Conservation (phyloP, 1,140 invertebrate genomes). For the Cydia pomonella region DNA sequence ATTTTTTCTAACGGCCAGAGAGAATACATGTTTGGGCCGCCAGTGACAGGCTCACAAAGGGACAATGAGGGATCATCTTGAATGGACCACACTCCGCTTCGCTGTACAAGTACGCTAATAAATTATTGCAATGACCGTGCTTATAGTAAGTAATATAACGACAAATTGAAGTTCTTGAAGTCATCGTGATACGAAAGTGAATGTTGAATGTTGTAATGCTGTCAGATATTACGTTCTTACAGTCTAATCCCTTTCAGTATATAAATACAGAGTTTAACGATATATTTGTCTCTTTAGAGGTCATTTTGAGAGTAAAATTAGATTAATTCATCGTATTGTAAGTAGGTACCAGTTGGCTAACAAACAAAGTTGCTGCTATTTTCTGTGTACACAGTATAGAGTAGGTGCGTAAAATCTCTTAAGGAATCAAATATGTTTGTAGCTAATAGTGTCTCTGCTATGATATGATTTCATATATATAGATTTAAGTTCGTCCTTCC, state of each 20-base stretch:
- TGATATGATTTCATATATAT: too few species aligned
- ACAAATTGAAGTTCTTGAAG: slow-evolving; percentile 12
- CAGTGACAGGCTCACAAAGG: slow-evolving; percentile 72
- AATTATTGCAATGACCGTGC: slow-evolving; percentile 54
- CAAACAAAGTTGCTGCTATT: background rate
- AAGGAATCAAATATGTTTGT: too few species aligned
- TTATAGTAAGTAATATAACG: slow-evolving; percentile 1
- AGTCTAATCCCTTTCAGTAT: slow-evolving; percentile 4
- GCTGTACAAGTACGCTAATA: slow-evolving; percentile 50
- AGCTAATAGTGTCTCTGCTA: too few species aligned
- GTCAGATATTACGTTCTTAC: background rate
- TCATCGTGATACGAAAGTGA: slow-evolving; percentile 11
- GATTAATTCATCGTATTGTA: background rate
- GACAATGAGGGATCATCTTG: slow-evolving; percentile 68
- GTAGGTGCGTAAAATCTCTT: background rate
- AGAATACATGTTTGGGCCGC: slow-evolving; percentile 75
- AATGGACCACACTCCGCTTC: slow-evolving; percentile 73
- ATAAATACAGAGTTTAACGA: slow-evolving; percentile 3
- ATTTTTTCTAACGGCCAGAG: slow-evolving; percentile 68
- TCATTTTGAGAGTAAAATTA: background rate
- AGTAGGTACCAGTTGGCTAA: background rate
- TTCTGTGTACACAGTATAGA: background rate
- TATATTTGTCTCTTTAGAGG: background rate
- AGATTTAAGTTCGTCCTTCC: too few species aligned
- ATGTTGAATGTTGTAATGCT: background rate